Evolutionary conservation across 2,888 invertebrate genomes (phyloP).

Genomic region (Dryobotodes eremita): DNA sequence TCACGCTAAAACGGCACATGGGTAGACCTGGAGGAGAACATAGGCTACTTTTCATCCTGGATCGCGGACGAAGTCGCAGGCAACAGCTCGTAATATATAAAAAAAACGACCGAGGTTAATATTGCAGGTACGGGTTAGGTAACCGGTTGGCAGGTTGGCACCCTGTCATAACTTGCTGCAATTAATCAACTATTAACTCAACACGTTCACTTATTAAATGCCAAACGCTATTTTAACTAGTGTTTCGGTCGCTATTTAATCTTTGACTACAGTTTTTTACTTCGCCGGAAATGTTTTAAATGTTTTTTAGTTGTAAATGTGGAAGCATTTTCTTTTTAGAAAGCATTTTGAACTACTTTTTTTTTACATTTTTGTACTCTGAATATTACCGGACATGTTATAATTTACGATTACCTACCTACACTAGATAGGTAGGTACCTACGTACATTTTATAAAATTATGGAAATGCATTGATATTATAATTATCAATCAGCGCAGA

Average conservation of each 20-base stretch:
- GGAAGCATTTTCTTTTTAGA: not conserved
- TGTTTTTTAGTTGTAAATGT: not conserved
- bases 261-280: not conserved
- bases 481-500: not conserved
- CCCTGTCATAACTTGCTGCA: constrained; percentile 48
- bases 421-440: not conserved
- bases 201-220: constrained; percentile 28
- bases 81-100: not conserved
- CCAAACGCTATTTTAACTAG: constrained; percentile 23
- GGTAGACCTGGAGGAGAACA: too few species aligned
- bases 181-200: constrained; percentile 56
- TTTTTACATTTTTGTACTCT: too few species aligned
- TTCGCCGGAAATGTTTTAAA: not conserved
- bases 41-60: too few species aligned
- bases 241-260: constrained; percentile 2
- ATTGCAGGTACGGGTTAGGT: constrained; percentile 1
- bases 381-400: not conserved
- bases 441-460: not conserved
- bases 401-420: not conserved
- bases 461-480: not conserved
- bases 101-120: constrained; percentile 14
- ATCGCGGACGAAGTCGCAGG: too few species aligned
- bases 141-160: constrained; percentile 56
- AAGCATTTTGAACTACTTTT: not conserved
- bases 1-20: too few species aligned